phyloP scores from a whole-genome alignment of 2,113 vertebrate species.

The Seriola dumerili region DNA sequence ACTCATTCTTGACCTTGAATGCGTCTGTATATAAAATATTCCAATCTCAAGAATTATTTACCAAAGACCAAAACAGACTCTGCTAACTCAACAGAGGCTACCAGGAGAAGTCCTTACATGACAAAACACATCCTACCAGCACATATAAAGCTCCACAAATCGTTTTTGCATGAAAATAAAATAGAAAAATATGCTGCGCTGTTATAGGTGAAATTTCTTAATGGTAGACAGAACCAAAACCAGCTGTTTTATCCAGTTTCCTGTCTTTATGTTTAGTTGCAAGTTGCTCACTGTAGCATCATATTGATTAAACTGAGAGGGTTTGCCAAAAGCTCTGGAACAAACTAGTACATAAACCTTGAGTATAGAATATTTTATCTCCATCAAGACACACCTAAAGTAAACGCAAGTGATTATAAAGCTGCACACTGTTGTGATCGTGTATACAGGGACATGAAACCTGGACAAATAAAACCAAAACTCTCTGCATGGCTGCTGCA shows the following conservation, averaged over 20 bases:
- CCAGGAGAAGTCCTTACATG: background rate
- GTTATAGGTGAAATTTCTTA: background rate
- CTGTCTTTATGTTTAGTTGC: background rate
- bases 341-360: background rate
- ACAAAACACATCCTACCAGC: background rate
- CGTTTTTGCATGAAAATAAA: background rate
- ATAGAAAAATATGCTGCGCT: too few relatives aligned
- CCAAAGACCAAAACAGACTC: background rate
- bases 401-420: background rate
- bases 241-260: background rate
- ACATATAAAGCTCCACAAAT: background rate
- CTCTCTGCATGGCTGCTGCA: background rate
- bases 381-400: background rate
- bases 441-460: conserved; percentile 1
- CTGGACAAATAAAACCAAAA: background rate
- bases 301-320: background rate
- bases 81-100: background rate
- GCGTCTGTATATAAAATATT: background rate
- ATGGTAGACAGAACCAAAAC: background rate
- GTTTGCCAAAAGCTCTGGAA: background rate
- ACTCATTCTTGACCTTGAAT: background rate
- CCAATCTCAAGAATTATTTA: background rate
- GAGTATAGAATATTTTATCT: background rate
- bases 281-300: background rate
- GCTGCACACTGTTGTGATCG: background rate